These are phyloP conservation scores for Pyrocoelia pectoralis DNA, from an alignment of 2,888 invertebrate genomes.

Conservation along the genomic window DNA sequence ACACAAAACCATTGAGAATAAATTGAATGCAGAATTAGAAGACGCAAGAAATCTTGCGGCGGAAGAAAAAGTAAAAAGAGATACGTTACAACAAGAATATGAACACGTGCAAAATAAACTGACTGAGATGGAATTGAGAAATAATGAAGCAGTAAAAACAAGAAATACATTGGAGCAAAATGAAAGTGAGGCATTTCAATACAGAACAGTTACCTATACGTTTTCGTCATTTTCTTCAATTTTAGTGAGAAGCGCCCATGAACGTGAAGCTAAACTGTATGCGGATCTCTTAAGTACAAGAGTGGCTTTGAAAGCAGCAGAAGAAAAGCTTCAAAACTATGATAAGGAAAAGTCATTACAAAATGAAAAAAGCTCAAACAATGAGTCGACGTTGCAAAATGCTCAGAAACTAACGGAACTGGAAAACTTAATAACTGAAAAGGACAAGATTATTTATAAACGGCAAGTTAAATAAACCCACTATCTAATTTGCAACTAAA, in stretches of 20 bases:
- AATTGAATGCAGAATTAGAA: conserved; percentile 41
- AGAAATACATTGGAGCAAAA: conserved; percentile 19
- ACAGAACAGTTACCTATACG: no score
- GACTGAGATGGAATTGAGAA: conserved; percentile 42
- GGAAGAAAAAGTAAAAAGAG: conserved; percentile 31
- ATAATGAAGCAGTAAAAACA: conserved; percentile 40
- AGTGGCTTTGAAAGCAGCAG: conserved; percentile 48
- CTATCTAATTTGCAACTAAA: conserved; percentile 5
- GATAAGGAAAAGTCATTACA: conserved; percentile 45
- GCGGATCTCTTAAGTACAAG: conserved; percentile 48
- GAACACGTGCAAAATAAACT: conserved; percentile 47
- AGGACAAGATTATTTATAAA: conserved; percentile 35
- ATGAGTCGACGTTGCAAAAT: conserved; percentile 22
- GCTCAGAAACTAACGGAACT: conserved; percentile 42
- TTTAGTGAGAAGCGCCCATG: conserved; percentile 30
- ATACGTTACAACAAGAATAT: conserved; percentile 41
- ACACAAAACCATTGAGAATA: conserved; percentile 35
- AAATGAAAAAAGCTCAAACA: conserved; percentile 4
- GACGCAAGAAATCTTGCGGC: conserved; percentile 37
- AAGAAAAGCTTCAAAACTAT: conserved; percentile 48
- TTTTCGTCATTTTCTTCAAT: no score
- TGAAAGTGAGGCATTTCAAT: conserved; percentile 19
- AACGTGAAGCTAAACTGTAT: conserved; percentile 49
- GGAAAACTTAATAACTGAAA: conserved; percentile 31
- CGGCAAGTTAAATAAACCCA: conserved; percentile 34